Base-by-base conservation (phyloP, 1,140 invertebrate species). In the Sinella curviseta region DNA sequence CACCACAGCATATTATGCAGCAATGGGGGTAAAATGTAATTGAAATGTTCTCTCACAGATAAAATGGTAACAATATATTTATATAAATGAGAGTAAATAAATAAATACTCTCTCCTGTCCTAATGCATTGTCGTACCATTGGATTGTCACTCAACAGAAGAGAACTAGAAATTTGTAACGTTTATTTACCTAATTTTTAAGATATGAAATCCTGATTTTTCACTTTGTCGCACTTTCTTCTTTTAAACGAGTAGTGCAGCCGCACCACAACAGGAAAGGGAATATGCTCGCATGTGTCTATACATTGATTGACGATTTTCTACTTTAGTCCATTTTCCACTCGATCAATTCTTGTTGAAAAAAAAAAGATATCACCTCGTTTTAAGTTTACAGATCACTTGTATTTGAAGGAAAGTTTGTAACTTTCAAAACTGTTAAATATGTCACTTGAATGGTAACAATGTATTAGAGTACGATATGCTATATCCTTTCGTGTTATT, bases 161-260 rank as follows among this genome's bases (percentile, higher is more conserved):
- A 48, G 39, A 48, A 48, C 39, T 70, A 60, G 65, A 31, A 31
- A 33, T 70, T 70, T 33, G 65, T 33, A 17, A 70, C 31, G 12
- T 12, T 70, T 70, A 30, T 70, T 70, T 70, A 33, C 65, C 65
- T 70, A 70, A 70, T 70, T 70, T 70, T 70, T 33, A 8, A 31
- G 28, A 70, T 70, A 70, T 70, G 65, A 70, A 70, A 70, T 70
- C 65, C 65, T 70, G 65, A 70, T 70, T 70, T 70, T 70, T 70
- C 65, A 70, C 31, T 17, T 14, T 70, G 65, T 70, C 65, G 31
- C 65, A 70, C 65, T 70, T 70, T 70, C 65, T 70, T 70, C 65
- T 70, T 8, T 14, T 70, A n/a, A 60, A n/a, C 30, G 26, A 65
- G 26, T 65, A 12, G 26, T n/a, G 26, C 8, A 65, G 26, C 24